Conservation (phyloP, 2,888 invertebrate genomes). For the Ochropleura plecta region DNA sequence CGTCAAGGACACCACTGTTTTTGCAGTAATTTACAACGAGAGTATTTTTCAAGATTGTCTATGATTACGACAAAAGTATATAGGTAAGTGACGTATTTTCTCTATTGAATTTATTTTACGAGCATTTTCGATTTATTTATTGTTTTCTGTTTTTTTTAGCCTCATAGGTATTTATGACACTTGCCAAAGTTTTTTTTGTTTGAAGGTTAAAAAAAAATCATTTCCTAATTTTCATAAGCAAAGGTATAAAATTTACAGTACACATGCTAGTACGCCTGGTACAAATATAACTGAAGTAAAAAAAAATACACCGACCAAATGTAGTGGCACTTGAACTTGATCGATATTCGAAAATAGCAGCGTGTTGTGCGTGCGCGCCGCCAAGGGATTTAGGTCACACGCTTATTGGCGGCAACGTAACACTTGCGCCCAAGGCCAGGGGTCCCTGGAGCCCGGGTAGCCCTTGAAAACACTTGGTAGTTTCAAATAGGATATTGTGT, state of each 20-base stretch:
- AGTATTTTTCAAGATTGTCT: background rate
- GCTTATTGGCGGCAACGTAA: conserved; percentile 84
- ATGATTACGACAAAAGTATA: conserved; percentile 12
- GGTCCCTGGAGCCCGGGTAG: conserved; percentile 60
- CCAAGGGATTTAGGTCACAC: conserved; percentile 86
- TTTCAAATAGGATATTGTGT: background rate
- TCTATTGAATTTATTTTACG: background rate
- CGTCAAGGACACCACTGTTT: conserved; percentile 22
- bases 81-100: conserved; percentile 4
- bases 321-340: conserved; percentile 81
- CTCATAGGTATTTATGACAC: background rate
- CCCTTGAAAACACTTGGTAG: conserved; percentile 21
- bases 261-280: background rate
- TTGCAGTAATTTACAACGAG: conserved; percentile 11
- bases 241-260: background rate
- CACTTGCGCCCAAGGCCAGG: conserved; percentile 83
- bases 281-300: conserved; percentile 16
- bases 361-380: conserved; percentile 69
- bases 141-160: background rate
- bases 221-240: background rate
- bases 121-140: background rate
- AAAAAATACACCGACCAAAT: conserved; percentile 47
- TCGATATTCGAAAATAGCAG: conserved; percentile 84
- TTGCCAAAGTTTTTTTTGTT: background rate
- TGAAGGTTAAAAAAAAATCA: too few relatives aligned